Conservation (phyloP, 2,888 invertebrate genomes). For the Alviniconcha strummeri region DNA sequence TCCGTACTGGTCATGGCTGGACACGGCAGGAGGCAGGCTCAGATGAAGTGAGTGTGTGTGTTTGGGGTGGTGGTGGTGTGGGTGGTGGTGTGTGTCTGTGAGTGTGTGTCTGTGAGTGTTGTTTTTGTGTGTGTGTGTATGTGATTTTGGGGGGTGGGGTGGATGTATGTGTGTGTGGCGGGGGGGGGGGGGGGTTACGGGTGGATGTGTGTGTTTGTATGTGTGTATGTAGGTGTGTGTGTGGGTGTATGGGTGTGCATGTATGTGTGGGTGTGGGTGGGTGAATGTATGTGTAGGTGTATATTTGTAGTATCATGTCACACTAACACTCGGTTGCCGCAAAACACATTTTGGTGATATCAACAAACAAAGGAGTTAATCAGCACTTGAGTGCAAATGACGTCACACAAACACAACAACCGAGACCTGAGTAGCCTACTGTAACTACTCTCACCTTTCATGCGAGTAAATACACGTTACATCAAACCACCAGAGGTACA, state of each 20-base stretch:
- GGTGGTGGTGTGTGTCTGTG: not conserved
- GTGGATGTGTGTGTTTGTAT: not conserved
- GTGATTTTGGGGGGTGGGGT: not conserved
- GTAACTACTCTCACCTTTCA: no score
- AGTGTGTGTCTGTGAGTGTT: not conserved
- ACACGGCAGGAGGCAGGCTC: conserved; percentile 66
- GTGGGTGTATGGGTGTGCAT: not conserved
- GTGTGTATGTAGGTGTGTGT: not conserved
- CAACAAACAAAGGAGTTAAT: no score
- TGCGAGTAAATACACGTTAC: no score
- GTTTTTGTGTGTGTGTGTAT: not conserved
- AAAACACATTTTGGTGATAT: no score
- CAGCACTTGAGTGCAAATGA: no score
- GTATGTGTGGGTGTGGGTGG: not conserved
- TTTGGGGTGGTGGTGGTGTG: not conserved
- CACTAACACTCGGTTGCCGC: no score
- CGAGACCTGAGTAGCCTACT: no score
- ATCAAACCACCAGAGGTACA: no score
- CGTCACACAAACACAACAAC: no score
- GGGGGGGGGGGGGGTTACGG: not conserved
- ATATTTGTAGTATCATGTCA: no score
- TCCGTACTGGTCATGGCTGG: conserved; percentile 73
- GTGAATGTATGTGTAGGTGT: not conserved
- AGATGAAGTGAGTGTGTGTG: conserved; percentile 52
- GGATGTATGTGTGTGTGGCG: not conserved